Evolutionary conservation across 2,888 invertebrate species (phyloP), one percentile per base, ranked within the genome.

Genomic region (Drymonia ruficornis): DNA sequence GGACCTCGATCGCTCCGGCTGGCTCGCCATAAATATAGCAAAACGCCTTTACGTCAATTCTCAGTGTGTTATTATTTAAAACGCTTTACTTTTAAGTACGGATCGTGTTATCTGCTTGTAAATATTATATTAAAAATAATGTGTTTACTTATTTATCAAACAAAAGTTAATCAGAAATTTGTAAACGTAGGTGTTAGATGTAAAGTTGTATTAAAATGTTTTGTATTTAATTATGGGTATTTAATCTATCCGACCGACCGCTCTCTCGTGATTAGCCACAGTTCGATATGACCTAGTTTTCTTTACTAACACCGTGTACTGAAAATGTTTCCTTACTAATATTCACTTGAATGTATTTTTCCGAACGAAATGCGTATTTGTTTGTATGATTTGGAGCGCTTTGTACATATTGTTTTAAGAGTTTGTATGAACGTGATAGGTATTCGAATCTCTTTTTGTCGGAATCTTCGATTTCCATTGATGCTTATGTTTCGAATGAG

Each of bases 21-120:
- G 84, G 85, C 85, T 87, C 84, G 89, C 87, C 85, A 83, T 87
- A 73, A 81, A 76, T 86, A 81, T 90, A 86, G 90, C 90, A 80
- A 86, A 86, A 86, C 84, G 89, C 91, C 90, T 89, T 89, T 87
- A 88, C 89, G 91, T 91, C 91, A 90, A 90, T 90, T 92, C 91
- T 92, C 91, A 91, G 91, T 91, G 91, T 91, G 91, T 91, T 90
- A 91, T 90, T 86, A 91, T 91, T 91, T 91, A 91, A 89, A 84
- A 89, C 83, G 91, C 91, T 92, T 91, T 84, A 90, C 75, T 87
- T 79, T 87, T 87, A 87, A 89, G 89, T 87, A 86, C 80, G 84
- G 79, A 86, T 87, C 84, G 83, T 86, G 87, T 90, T 91, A 89
- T 88, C 80, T 86, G 92, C 91, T 91, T 92, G 92, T 92, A 92